A percentile compares a stretch with the other conserved stretches of the same genome.
Conservation (phyloP, 2,797 vertebrate species). For the Valencia hispanica region DNA sequence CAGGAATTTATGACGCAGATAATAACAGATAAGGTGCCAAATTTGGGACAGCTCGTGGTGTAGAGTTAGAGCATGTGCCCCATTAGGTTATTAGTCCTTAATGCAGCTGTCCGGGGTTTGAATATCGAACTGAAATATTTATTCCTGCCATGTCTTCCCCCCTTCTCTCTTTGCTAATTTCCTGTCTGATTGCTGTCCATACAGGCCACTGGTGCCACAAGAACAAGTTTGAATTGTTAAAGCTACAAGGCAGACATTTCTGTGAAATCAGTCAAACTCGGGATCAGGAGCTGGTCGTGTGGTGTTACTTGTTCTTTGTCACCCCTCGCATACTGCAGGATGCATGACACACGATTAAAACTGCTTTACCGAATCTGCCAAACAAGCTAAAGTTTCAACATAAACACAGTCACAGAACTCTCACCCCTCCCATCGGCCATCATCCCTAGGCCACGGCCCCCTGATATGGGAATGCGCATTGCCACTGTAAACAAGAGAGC, state of each 20-base stretch:
- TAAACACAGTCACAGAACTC: no score
- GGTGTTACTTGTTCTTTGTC: no score
- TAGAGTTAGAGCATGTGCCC: background rate
- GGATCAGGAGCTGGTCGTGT: no score
- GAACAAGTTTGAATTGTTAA: background rate
- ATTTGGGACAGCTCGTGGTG: background rate
- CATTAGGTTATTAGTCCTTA: no score
- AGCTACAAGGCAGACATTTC: background rate
- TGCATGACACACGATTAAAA: no score
- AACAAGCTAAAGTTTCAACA: no score
- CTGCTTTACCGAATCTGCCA: no score
- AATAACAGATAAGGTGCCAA: background rate
- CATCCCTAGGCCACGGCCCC: no score
- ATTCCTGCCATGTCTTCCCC: background rate
- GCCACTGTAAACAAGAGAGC: no score
- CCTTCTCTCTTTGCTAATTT: background rate
- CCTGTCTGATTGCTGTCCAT: background rate
- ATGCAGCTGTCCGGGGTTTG: background rate
- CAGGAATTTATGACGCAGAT: background rate
- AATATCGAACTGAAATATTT: background rate
- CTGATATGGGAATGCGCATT: no score
- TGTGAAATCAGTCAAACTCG: background rate
- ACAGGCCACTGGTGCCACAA: background rate
- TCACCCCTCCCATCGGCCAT: no score
- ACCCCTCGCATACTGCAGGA: no score